Evolutionary conservation across 2,113 vertebrate species (phyloP).

Genomic region (Neofelis nebulosa): DNA sequence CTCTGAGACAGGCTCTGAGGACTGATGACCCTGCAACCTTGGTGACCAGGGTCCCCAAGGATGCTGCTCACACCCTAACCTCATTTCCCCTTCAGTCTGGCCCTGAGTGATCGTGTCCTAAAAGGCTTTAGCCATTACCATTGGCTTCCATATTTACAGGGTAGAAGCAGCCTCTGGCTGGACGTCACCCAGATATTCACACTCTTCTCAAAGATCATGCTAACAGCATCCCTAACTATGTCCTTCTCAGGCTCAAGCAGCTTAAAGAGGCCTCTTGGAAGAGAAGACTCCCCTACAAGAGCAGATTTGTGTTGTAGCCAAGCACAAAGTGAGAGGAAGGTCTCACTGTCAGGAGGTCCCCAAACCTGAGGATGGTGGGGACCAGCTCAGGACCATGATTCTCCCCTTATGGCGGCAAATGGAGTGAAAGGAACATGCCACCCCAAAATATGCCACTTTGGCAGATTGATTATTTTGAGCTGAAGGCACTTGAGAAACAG

Average conservation of each 20-base stretch:
- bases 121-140: constrained; percentile 61
- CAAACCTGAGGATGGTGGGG: neutral
- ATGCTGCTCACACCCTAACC: constrained; percentile 11
- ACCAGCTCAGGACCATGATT: neutral
- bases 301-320: neutral
- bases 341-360: neutral
- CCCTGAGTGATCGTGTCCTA: constrained; percentile 24
- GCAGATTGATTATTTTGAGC: neutral
- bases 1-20: neutral
- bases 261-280: neutral
- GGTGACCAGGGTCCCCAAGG: neutral
- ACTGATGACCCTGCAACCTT: rapidly evolving
- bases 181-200: constrained; percentile 32
- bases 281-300: neutral
- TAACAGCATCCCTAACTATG: neutral
- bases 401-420: neutral
- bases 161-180: constrained; percentile 61
- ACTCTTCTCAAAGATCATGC: neutral
- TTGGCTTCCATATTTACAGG: constrained; percentile 68
- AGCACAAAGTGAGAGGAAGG: neutral
- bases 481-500: neutral
- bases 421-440: neutral
- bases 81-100: constrained; percentile 40
- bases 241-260: neutral
- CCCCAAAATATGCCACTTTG: neutral